phyloP scores from a whole-genome alignment of 2,888 invertebrate species.

The Malthinus seriepunctatus region DNA sequence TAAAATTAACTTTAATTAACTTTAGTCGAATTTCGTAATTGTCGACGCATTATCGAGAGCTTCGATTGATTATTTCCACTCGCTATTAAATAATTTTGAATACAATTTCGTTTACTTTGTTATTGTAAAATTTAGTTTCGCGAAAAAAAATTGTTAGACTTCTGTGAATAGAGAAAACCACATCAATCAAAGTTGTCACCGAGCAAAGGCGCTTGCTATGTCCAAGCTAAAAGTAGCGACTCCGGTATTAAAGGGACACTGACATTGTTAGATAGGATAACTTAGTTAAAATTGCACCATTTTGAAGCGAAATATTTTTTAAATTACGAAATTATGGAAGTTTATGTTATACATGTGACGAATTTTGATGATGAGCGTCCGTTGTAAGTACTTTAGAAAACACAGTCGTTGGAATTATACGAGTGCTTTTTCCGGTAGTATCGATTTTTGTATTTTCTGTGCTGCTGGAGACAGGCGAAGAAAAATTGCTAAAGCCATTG shows the following conservation, averaged over 20 bases:
- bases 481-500: conserved; percentile 65
- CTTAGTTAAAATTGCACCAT: conserved; percentile 2
- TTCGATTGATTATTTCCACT: too few species aligned
- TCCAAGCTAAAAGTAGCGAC: conserved; percentile 36
- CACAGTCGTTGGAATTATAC: conserved; percentile 20
- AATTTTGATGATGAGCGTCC: neutral
- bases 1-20: too few species aligned
- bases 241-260: conserved; percentile 22
- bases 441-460: conserved; percentile 47
- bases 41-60: too few species aligned
- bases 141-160: conserved; percentile 22
- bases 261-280: conserved; percentile 18
- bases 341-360: neutral
- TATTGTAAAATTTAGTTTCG: conserved; percentile 20
- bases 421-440: conserved; percentile 44
- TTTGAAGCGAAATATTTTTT: neutral
- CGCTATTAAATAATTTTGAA: too few species aligned
- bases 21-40: too few species aligned
- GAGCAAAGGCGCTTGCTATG: conserved; percentile 56
- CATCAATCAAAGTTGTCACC: conserved; percentile 62
- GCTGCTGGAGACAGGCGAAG: conserved; percentile 62
- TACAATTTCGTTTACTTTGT: neutral
- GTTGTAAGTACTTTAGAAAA: conserved; percentile 8
- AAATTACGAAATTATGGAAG: neutral
- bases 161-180: conserved; percentile 38